These are phyloP conservation scores for Dryoscopus gambensis DNA, from an alignment of 2,113 vertebrate species.

Conservation along the genomic window DNA sequence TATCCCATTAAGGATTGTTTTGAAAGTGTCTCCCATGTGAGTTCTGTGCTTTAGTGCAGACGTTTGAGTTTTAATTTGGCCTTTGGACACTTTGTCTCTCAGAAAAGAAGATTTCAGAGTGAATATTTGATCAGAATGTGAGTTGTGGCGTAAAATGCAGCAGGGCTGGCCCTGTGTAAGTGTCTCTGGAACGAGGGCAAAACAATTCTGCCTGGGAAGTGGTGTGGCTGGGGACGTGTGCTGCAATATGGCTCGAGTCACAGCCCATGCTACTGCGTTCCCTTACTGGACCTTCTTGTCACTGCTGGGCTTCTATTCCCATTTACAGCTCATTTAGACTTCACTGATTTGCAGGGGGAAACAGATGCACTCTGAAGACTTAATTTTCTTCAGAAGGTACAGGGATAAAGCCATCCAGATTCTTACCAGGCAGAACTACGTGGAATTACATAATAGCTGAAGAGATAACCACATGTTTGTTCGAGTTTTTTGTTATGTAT, in stretches of 20 bases:
- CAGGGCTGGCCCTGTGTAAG: background rate
- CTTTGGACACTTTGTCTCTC: background rate
- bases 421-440: background rate
- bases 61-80: background rate
- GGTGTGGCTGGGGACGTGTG: background rate
- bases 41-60: background rate
- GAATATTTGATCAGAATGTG: background rate
- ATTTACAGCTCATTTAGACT: background rate
- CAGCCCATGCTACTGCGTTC: fast-evolving
- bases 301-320: background rate
- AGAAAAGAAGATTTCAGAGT: background rate
- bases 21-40: background rate
- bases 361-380: background rate
- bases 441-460: background rate
- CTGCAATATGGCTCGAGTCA: background rate
- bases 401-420: background rate
- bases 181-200: background rate
- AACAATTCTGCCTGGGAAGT: background rate
- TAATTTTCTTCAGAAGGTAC: background rate
- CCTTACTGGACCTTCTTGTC: background rate
- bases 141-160: background rate
- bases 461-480: background rate
- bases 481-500: background rate
- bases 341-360: background rate
- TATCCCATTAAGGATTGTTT: background rate